Evolutionary conservation across 2,797 vertebrate genomes (phyloP), one percentile per base, ranked within the genome.

Genomic region (Chaunax sp.): DNA sequence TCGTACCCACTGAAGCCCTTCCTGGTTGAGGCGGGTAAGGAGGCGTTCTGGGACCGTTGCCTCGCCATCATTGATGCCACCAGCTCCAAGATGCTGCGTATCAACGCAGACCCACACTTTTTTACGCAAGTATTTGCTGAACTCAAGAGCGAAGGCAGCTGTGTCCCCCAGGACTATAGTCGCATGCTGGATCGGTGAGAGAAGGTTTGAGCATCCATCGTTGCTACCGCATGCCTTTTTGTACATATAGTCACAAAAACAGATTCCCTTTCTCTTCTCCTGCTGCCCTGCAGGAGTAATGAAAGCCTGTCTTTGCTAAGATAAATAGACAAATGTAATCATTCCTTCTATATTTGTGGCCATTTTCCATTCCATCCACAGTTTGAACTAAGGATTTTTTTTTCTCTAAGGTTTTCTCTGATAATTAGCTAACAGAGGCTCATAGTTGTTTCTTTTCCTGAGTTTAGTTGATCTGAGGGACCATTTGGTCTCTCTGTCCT

Each of bases 1-100:
- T 98, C 97, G 18, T 98, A 98, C 91, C 97, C 97, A 46, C 91
- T 95, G 41, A 95, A 95, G 79, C 94, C 94, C 55, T 95, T 95
- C 65, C 83, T 95, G 72, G 94, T 95, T n/a, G 94, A 95, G 88
- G 85, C 91, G 0, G 91, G 86, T 0, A 94, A 93, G 75, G 95
- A 96, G 80, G 94, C 94, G 56, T 96, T 96, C 84, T 96, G 95
- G 95, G 95, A 95, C 88, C 92, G 95, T 2, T 95, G 94, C 80
- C 90, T 96, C 40, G 85, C 92, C 80, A 93, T 96, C 80, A 94
- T 95, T 40, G 59, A 94, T 10, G 86, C 90, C 71, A 95, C 92
- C 53, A 96, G 95, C 72, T 53, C 83, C 55, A 94, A 96, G 80
- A 96, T 95, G 95, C 90, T 95, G 67, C 93, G 92, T 47, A 95